Base-by-base conservation (phyloP, 2,888 invertebrate species). In the Leptopilina syphax region DNA sequence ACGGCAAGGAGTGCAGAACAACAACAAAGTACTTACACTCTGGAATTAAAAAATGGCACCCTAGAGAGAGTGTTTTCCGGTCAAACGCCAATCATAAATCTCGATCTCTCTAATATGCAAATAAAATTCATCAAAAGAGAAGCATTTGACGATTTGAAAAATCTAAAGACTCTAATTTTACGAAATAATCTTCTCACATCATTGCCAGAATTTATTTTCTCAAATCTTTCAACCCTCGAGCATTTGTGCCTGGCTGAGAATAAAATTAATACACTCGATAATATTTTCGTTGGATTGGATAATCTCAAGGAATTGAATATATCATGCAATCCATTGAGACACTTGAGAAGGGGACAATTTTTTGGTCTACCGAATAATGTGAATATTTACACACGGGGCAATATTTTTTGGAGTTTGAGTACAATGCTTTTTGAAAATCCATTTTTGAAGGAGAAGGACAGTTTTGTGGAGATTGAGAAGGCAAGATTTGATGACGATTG, bases 141-240 rank as follows among this genome's bases (percentile, higher is more conserved):
- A 41, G 86, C 86, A 2, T 84, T 89, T 41, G 85, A 87, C 18
- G 79, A 82, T 13, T 54, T 86, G 0, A 13, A 70, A 0, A 65
- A 83, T 9, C 41, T 86, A 3, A 86, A 84, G 50, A 83, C 76
- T 4, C 80, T 90, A 5, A 83, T 79, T 70, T 76, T 90, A 8
- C 79, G 84, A 1, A 81, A 86, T 50, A 90, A 90, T 76, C 79
- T 79, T 2, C 65, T 90, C 2, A 73, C 44, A 1, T 73, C 76
- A 0, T 80, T 90, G 0, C 88, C 86, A 3, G 80, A 85, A 1
- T 84, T 84, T 66, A 78, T 88, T 2, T 90, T 90, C 77, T 83
- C 86, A 0, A 85, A 85, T 54, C 82, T 89, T n/a, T 84, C 83
- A 2, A 83, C 81, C 3, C 78, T 90, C 12, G 84, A 85, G 50